Evolutionary conservation across 2,888 invertebrate genomes (phyloP).

Genomic region (Exocentrus adspersus): DNA sequence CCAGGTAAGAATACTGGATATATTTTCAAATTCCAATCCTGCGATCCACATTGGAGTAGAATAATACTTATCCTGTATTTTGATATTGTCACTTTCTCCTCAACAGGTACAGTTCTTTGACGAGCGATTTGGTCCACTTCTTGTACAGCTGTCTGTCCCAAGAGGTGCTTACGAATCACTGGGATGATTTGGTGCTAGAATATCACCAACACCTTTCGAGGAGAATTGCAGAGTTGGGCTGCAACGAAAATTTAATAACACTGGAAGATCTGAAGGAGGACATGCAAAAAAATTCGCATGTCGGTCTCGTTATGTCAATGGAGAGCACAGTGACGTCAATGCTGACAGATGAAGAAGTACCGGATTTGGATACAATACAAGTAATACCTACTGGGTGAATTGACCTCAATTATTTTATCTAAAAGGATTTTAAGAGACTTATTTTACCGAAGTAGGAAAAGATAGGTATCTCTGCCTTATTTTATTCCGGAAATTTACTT

Average conservation of each 20-base stretch:
- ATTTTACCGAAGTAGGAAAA: no score
- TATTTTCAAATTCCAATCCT: no score
- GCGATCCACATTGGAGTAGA: no score
- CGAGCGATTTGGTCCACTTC: conserved; percentile 70
- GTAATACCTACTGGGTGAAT: conserved; percentile 59
- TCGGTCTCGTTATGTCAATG: conserved; percentile 70
- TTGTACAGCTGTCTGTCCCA: conserved; percentile 72
- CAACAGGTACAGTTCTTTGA: conserved; percentile 66
- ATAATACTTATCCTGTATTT: not conserved
- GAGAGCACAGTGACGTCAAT: conserved; percentile 70
- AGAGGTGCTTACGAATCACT: conserved; percentile 68
- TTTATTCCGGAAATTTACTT: no score
- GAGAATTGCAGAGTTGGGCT: conserved; percentile 70
- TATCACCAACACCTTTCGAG: conserved; percentile 70
- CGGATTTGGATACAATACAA: conserved; percentile 68
- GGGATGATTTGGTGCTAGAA: conserved; percentile 68
- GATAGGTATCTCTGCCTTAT: no score
- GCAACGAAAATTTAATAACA: conserved; percentile 69
- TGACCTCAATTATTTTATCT: no score
- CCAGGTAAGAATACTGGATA: conserved; percentile 57
- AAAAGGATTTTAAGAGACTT: no score
- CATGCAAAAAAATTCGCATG: conserved; percentile 67
- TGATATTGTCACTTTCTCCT: no score
- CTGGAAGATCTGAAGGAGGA: conserved; percentile 67
- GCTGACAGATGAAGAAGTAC: conserved; percentile 68